Evolutionary conservation across 2,888 invertebrate species (phyloP).

Genomic region (Mythimna albipuncta): DNA sequence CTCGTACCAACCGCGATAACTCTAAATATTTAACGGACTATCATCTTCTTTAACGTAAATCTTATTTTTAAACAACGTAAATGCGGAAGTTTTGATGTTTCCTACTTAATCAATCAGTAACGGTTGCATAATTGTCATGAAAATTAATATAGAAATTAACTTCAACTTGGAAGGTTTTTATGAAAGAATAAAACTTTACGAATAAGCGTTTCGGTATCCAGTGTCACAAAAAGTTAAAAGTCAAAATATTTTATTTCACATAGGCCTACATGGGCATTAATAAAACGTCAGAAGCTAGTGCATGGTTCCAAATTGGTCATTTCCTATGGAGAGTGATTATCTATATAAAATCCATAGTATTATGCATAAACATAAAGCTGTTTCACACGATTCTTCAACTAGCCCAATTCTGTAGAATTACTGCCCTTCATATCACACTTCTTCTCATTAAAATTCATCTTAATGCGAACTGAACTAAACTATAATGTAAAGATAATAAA

Average conservation of each 20-base stretch:
- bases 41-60: neutral
- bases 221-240: neutral
- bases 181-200: neutral
- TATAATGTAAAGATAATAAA: slow-evolving; percentile 10
- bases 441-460: slow-evolving; percentile 23
- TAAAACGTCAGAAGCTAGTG: no score
- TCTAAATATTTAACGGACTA: slow-evolving; percentile 14
- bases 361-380: neutral
- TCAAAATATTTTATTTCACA: no score
- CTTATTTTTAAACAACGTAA: neutral
- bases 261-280: no score
- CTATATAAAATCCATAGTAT: neutral
- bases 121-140: neutral
- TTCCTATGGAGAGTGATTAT: neutral
- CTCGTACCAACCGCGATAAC: slow-evolving; percentile 9
- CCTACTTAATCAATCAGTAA: slow-evolving; percentile 4
- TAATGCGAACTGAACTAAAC: slow-evolving; percentile 6
- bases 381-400: slow-evolving; percentile 9
- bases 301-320: no score
- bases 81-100: slow-evolving; percentile 6
- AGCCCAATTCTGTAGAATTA: slow-evolving; percentile 17
- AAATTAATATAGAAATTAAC: neutral
- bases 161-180: neutral
- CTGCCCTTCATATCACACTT: slow-evolving; percentile 57
- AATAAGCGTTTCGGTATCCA: neutral